phyloP scores from a whole-genome alignment of 92 coral and sea anemone genomes.

The Meandrina meandrites region DNA sequence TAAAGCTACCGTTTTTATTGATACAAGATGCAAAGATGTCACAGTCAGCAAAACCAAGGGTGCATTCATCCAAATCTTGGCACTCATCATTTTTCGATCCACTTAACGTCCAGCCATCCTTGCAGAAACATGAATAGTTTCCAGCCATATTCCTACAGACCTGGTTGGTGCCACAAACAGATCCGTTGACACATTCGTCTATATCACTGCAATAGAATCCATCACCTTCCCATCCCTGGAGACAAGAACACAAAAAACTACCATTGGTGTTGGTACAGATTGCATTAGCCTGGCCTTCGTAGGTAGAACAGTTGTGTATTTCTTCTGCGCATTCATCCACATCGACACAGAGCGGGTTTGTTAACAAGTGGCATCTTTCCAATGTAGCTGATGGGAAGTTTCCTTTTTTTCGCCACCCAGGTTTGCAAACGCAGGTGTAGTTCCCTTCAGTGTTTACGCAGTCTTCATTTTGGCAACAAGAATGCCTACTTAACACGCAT shows the following conservation, averaged over 20 bases:
- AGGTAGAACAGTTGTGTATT: constrained; percentile 57
- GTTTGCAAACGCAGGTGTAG: constrained; percentile 52
- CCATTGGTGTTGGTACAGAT: constrained; percentile 49
- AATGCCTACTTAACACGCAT: constrained; percentile 37
- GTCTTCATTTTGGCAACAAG: constrained; percentile 58
- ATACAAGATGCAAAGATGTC: constrained; percentile 55
- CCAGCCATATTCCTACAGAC: constrained; percentile 55
- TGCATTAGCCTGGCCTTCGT: constrained; percentile 48
- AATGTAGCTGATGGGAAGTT: background rate
- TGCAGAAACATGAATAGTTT: constrained; percentile 56
- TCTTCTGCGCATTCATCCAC: constrained; percentile 61
- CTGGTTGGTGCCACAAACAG: constrained; percentile 58
- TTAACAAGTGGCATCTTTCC: background rate
- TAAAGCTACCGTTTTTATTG: constrained; percentile 64
- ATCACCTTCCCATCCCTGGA: constrained; percentile 60
- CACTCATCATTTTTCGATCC: constrained; percentile 44
- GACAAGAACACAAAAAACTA: constrained; percentile 56
- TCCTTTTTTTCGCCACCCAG: constrained; percentile 49
- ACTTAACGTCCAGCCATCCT: constrained; percentile 59
- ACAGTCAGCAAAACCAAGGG: constrained; percentile 52
- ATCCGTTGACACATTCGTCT: constrained; percentile 46
- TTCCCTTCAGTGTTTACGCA: constrained; percentile 63
- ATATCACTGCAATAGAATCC: constrained; percentile 65
- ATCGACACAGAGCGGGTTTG: constrained; percentile 24
- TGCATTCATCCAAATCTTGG: constrained; percentile 63